Evolutionary conservation across 2,797 vertebrate species (phyloP).

Genomic region (Sylvia borin): DNA sequence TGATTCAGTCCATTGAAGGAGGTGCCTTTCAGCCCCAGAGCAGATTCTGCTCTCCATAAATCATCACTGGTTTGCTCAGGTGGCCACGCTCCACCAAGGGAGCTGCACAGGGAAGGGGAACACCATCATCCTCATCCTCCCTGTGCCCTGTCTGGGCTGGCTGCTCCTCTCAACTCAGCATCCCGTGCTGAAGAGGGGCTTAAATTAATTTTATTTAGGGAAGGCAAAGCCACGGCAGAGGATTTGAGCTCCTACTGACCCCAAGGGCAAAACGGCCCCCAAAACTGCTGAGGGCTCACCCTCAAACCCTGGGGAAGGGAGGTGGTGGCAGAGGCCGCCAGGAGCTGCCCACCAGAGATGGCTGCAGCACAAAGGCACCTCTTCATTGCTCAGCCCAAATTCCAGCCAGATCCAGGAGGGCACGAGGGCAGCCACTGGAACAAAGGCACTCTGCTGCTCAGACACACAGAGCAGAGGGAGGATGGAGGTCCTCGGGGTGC

Average conservation of each 20-base stretch:
- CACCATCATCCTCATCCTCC: background rate
- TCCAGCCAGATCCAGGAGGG: background rate
- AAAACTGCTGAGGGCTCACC: background rate
- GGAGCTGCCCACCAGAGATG: background rate
- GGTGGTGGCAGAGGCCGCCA: background rate
- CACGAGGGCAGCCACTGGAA: background rate
- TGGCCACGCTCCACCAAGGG: background rate
- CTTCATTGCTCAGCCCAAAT: background rate
- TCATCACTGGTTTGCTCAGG: conserved; percentile 5
- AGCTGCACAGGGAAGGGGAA: background rate
- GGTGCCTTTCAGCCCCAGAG: background rate
- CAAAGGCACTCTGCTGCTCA: fast-evolving
- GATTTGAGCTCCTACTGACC: background rate
- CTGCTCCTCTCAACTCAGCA: background rate
- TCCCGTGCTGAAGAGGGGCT: fast-evolving
- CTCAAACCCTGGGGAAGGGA: fast-evolving
- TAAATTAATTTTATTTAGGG: background rate
- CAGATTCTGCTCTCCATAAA: background rate
- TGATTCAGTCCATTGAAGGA: background rate
- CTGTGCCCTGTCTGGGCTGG: fast-evolving
- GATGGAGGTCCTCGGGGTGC: background rate
- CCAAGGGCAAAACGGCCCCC: background rate
- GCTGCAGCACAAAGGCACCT: background rate
- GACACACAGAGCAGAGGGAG: background rate
- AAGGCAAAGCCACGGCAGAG: background rate